Evolutionary conservation across 1,140 invertebrate genomes (phyloP).

Genomic region (Drosophila athabasca): DNA sequence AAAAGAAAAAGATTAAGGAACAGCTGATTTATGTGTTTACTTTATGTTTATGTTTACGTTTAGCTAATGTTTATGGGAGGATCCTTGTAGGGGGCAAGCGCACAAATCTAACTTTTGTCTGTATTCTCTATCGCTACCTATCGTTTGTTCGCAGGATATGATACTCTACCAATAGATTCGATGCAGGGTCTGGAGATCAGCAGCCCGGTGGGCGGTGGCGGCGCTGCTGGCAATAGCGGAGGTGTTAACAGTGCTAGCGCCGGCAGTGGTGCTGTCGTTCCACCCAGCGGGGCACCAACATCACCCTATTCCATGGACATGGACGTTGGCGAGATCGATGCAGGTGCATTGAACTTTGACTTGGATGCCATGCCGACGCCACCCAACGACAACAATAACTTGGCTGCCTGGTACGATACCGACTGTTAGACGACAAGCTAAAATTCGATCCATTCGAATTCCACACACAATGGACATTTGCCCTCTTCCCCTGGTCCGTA

Average conservation of each 20-base stretch:
- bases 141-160: slow-evolving; percentile 89
- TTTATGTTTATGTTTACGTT: too few relatives aligned
- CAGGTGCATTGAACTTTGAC: slow-evolving; percentile 92
- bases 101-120: slow-evolving; percentile 11
- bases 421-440: slow-evolving; percentile 88
- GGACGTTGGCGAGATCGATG: slow-evolving; percentile 91
- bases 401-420: slow-evolving; percentile 98
- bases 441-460: slow-evolving; percentile 28
- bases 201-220: slow-evolving; percentile 85
- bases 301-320: slow-evolving; percentile 90
- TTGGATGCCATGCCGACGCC: slow-evolving; percentile 93
- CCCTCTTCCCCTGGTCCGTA: slow-evolving; percentile 23
- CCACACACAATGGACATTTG: slow-evolving; percentile 3
- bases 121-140: slow-evolving; percentile 1
- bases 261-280: slow-evolving; percentile 84
- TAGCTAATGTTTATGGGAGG: neutral
- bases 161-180: slow-evolving; percentile 97
- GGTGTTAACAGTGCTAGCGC: slow-evolving; percentile 84
- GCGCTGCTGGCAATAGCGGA: slow-evolving; percentile 47
- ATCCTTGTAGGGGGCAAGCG: neutral
- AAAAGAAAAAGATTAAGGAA: too few relatives aligned
- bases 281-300: slow-evolving; percentile 87
- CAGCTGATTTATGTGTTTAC: too few relatives aligned
- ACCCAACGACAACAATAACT: slow-evolving; percentile 94
- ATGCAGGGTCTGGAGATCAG: slow-evolving; percentile 97